These are phyloP conservation scores for Adelges cooleyi DNA, from an alignment of 1,140 invertebrate genomes.

Conservation along the genomic window DNA sequence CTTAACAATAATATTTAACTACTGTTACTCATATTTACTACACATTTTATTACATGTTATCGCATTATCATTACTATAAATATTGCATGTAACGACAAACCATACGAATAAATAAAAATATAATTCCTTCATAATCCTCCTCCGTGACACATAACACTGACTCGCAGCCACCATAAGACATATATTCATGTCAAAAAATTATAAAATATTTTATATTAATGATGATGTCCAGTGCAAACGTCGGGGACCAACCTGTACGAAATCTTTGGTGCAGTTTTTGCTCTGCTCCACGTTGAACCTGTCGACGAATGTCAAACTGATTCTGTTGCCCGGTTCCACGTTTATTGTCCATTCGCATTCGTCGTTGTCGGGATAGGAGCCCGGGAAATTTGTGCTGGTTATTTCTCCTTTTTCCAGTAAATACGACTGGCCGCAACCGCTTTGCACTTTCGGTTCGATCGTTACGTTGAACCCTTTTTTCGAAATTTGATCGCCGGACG, in stretches of 20 bases:
- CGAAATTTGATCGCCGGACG: not conserved
- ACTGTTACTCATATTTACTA: too few relatives aligned
- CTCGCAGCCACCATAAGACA: too few relatives aligned
- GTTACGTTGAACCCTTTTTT: constrained; percentile 30
- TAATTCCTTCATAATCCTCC: too few relatives aligned
- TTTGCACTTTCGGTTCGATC: constrained; percentile 42
- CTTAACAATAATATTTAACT: too few relatives aligned
- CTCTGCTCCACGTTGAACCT: constrained; percentile 64
- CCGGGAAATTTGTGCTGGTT: constrained; percentile 62
- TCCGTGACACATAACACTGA: too few relatives aligned
- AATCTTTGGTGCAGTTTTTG: constrained; percentile 65
- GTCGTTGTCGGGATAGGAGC: constrained; percentile 49
- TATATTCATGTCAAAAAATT: too few relatives aligned
- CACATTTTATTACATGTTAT: too few relatives aligned
- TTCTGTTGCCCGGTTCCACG: constrained; percentile 52
- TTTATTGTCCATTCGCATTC: constrained; percentile 66
- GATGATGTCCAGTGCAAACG: too few relatives aligned
- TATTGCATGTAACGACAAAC: too few relatives aligned
- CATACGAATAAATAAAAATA: too few relatives aligned
- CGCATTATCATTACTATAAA: too few relatives aligned
- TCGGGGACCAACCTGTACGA: constrained; percentile 51
- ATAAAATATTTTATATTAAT: too few relatives aligned
- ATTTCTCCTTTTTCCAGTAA: constrained; percentile 67
- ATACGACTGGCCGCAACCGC: constrained; percentile 59
- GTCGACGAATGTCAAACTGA: constrained; percentile 53